Percentiles rank a stretch among this genome's conserved stretches.
Evolutionary conservation across 2,113 vertebrate genomes (phyloP).

Genomic region (Amblyornis subalaris): DNA sequence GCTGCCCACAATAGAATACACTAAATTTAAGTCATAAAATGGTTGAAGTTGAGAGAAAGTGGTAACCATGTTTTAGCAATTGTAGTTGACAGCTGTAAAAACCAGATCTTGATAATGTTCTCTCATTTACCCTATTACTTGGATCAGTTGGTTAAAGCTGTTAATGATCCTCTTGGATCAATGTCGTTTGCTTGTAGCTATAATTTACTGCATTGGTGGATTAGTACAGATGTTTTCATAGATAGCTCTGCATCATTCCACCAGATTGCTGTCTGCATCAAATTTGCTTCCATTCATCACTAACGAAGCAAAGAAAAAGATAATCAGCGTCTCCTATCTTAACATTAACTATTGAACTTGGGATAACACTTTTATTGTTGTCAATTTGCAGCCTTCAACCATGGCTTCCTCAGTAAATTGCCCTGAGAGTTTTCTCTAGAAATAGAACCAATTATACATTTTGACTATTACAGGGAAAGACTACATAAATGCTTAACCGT

Average conservation of each 20-base stretch:
- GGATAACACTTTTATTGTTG: conserved; percentile 45
- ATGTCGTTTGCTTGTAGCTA: conserved; percentile 74
- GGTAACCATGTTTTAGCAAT: neutral
- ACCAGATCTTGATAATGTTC: conserved; percentile 66
- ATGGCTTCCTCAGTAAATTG: conserved; percentile 12
- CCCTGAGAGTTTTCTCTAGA: neutral
- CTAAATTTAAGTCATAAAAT: conserved; percentile 41
- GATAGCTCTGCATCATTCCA: conserved; percentile 73
- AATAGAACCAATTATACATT: neutral
- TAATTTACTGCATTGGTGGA: conserved; percentile 75
- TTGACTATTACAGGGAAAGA: neutral
- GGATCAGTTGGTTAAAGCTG: conserved; percentile 74
- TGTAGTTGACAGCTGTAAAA: conserved; percentile 60
- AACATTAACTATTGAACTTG: conserved; percentile 44
- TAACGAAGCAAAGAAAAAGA: conserved; percentile 73
- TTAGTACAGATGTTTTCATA: conserved; percentile 74
- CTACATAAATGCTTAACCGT: neutral
- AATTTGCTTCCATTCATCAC: conserved; percentile 75
- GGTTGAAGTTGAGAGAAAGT: conserved; percentile 31
- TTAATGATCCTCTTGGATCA: conserved; percentile 79
- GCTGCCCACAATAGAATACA: conserved; percentile 32
- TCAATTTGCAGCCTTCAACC: conserved; percentile 18
- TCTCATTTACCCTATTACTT: conserved; percentile 71
- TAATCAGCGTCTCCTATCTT: conserved; percentile 68
- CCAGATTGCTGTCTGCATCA: conserved; percentile 71